Conservation (phyloP, 2,888 invertebrate genomes). For the Anthoptus insignis region DNA sequence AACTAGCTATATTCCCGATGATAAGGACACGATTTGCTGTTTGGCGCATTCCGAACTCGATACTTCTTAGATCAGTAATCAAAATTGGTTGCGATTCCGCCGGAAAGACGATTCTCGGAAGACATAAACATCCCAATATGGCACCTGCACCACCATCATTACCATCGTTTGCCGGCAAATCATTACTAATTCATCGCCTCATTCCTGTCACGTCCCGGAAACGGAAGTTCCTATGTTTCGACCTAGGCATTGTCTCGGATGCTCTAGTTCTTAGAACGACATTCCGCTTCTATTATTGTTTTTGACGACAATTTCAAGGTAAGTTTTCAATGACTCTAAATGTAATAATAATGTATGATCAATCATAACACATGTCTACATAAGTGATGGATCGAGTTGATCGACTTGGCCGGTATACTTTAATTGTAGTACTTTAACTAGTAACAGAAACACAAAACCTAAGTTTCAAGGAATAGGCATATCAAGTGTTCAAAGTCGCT, state of each 20-base stretch:
- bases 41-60: too few relatives aligned
- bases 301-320: not conserved
- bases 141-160: conserved; percentile 26
- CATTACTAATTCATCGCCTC: conserved; percentile 18
- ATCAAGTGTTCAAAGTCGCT: too few relatives aligned
- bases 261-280: conserved; percentile 42
- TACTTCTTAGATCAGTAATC: not conserved
- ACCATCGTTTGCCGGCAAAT: conserved; percentile 21
- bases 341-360: not conserved
- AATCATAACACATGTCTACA: too few relatives aligned
- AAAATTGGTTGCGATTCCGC: conserved; percentile 1
- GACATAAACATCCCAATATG: conserved; percentile 29
- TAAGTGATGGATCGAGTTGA: too few relatives aligned
- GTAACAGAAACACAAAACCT: too few relatives aligned
- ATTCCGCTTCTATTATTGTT: not conserved
- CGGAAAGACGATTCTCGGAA: conserved; percentile 20
- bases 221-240: conserved; percentile 45
- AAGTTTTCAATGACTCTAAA: not conserved
- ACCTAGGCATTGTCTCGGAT: conserved; percentile 9
- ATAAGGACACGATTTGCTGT: too few relatives aligned
- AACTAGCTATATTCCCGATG: too few relatives aligned
- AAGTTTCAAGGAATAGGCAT: too few relatives aligned
- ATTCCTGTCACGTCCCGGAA: conserved; percentile 37
- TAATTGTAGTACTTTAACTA: too few relatives aligned
- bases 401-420: too few relatives aligned